A percentile compares a stretch with the other conserved stretches of the same genome.
Evolutionary conservation across 2,797 vertebrate species (phyloP).

Genomic region (Mionectes olivaceus): DNA sequence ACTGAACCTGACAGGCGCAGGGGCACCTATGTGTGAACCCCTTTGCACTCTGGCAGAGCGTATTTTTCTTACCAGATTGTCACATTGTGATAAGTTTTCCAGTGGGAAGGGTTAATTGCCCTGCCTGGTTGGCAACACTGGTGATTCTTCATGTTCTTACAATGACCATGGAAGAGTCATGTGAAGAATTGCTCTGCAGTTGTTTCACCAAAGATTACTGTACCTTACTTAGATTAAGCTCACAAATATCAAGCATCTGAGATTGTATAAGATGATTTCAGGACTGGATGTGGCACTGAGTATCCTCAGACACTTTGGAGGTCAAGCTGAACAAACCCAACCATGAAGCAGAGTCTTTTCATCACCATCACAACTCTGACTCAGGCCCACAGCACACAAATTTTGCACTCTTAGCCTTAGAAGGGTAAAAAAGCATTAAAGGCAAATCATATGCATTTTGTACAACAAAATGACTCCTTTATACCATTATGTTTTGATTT

Average conservation of each 20-base stretch:
- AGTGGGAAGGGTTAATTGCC: not conserved
- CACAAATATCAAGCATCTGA: not conserved
- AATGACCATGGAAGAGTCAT: fast-evolving
- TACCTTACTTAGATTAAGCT: not conserved
- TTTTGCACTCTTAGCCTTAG: not conserved
- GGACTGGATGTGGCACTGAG: not conserved
- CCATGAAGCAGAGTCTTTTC: not conserved
- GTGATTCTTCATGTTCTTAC: not conserved
- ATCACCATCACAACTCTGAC: not conserved
- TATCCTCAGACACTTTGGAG: not conserved
- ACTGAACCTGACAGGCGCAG: not conserved
- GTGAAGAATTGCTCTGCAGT: not conserved
- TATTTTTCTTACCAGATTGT: not conserved
- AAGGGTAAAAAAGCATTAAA: not conserved
- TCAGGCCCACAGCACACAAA: not conserved
- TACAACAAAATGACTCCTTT: not conserved
- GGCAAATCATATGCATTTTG: not conserved
- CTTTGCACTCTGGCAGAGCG: not conserved
- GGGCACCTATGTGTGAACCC: not conserved
- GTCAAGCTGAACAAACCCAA: not conserved
- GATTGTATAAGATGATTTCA: not conserved
- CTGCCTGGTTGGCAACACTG: not conserved
- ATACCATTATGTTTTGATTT: constrained; percentile 36
- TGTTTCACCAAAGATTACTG: not conserved
- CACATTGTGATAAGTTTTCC: not conserved